phyloP scores from a whole-genome alignment of 1,140 invertebrate species.

The Bombus superbus region DNA sequence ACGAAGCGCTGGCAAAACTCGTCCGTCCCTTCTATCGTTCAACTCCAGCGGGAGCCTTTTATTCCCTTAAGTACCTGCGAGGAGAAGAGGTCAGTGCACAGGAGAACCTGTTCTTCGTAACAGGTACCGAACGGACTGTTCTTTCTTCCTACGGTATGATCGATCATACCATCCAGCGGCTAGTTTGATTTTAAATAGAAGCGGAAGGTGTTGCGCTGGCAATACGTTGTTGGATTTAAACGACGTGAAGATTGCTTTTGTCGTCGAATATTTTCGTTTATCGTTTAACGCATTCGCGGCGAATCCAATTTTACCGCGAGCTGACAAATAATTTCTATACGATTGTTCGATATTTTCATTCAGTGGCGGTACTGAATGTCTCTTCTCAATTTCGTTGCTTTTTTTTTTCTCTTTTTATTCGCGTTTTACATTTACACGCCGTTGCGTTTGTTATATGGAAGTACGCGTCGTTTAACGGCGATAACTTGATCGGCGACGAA shows the following conservation, averaged over 20 bases:
- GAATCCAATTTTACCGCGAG: no score
- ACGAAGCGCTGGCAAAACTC: slow-evolving; percentile 29
- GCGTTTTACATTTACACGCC: background rate
- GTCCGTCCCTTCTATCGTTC: slow-evolving; percentile 6
- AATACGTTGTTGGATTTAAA: background rate
- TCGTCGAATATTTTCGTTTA: no score
- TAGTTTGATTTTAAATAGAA: background rate
- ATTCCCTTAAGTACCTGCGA: slow-evolving; percentile 12
- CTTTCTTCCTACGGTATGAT: slow-evolving; percentile 12
- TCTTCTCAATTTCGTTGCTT: no score
- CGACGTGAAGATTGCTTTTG: no score
- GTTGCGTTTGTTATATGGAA: no score
- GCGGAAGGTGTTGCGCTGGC: background rate
- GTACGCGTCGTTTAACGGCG: no score
- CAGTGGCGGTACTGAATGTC: no score
- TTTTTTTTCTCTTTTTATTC: background rate
- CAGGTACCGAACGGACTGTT: slow-evolving; percentile 46
- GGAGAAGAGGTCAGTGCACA: slow-evolving; percentile 42
- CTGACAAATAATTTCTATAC: no score
- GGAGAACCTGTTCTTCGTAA: slow-evolving; percentile 57
- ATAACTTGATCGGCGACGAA: no score
- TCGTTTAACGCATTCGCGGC: no score
- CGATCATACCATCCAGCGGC: background rate
- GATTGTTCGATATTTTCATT: no score
- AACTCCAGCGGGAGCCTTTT: slow-evolving; percentile 34